Base-by-base conservation (phyloP, 2,888 invertebrate species). In the Antheraea yamamai region DNA sequence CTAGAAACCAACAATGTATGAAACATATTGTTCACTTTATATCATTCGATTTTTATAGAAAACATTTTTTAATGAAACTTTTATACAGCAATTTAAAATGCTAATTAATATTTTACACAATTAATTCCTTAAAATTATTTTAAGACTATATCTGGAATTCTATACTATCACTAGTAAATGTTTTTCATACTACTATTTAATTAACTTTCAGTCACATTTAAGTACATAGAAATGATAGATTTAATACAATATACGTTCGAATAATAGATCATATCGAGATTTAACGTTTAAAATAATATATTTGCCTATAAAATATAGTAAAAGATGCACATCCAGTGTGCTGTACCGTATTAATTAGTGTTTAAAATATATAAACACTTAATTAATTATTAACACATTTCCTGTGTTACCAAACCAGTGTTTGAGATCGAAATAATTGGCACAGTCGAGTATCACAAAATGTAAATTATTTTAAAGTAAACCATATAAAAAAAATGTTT, bases 201-300 rank as follows among this genome's bases (percentile, higher is more conserved):
- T 39, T 70, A 39, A 35, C n/a, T 39, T 39, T 39, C 70, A 70
- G 39, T 39, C 39, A 70, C 39, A 39, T 6, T 35, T 70, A 70
- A 70, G 70, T 70, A 68, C 68, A 12, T 70, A 12, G 3, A 30
- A 23, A 39, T 10, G 2, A 39, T 39, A 16, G 1, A 20, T 70
- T 39, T 39, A 70, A 35, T 39, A 39, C 35, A 39, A 20, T 70
- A 14, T 70, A 70, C 7, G 18, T 39, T 70, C 70, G 70, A 70
- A 70, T 70, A 39, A 39, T 18, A 39, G 68, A 70, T 70, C 39
- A 70, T 70, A n/a, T 70, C 39, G 70, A 70, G 35, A 39, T 70
- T 70, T 20, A 12, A 35, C 16, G 68, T 35, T 30, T 35, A 70
- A 20, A n/a, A 10, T 70, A n/a, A 70, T 39, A 20, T 68, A 68